Conservation (phyloP, 2,888 invertebrate genomes). For the Escarpia spicata region DNA sequence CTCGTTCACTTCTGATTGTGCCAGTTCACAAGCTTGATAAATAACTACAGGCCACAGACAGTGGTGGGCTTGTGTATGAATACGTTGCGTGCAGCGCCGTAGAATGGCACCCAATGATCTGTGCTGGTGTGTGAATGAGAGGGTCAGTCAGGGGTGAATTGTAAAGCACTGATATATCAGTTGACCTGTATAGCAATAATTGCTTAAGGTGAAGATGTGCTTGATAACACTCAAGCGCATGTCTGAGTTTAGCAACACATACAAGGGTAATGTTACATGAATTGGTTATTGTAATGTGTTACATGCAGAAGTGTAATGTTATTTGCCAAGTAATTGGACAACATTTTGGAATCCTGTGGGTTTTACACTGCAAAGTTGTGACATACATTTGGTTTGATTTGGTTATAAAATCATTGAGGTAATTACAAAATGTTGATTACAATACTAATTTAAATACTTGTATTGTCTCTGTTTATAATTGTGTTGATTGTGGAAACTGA, state of each 20-base stretch:
- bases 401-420: too few species aligned
- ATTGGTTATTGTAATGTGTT: not conserved
- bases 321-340: not conserved
- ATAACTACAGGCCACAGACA: not conserved
- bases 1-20: not conserved
- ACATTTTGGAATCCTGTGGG: not conserved
- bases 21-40: not conserved
- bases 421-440: too few species aligned
- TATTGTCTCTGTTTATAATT: too few species aligned
- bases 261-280: not conserved
- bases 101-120: not conserved
- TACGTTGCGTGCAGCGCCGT: not conserved
- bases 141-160: not conserved
- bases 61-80: not conserved
- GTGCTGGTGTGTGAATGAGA: not conserved
- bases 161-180: not conserved
- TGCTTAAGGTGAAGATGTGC: not conserved
- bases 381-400: too few species aligned
- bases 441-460: too few species aligned
- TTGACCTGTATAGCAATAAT: not conserved
- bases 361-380: not conserved
- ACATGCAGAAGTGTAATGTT: not conserved
- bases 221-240: not conserved
- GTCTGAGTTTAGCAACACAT: not conserved
- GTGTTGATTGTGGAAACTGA: too few species aligned